Evolutionary conservation across 2,113 vertebrate species (phyloP), one percentile per base, ranked within the genome.

Genomic region (Nannobrachium achirus): DNA sequence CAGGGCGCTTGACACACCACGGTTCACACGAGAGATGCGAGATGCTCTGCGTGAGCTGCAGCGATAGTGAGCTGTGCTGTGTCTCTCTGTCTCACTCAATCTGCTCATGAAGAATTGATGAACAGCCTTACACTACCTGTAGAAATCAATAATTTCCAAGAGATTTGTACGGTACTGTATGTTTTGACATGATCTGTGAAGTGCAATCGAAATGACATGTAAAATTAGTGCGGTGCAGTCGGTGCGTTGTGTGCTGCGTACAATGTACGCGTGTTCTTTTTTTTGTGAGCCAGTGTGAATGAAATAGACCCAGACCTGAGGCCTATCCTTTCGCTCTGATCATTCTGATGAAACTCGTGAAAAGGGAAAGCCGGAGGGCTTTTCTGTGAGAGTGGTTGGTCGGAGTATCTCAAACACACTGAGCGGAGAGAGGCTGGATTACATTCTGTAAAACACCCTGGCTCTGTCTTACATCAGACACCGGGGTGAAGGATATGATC

Each of bases 291-390:
- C 84, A 76, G 83, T 79, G 81, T 80, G 81, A 73, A 85, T 68
- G 71, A 46, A 75, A 71, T 77, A 79, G 79, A 73, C 76, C 66
- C 46, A 79, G 80, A 78, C 83, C 84, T 80, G 86, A 86, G 89
- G 87, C 86, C 85, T 79, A 89, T 85, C 77, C 83, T 81, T 83
- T 88, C 25, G 33, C 83, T 86, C 83, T 88, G 85, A 88, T 90
- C 86, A 81, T 79, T 76, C 81, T 89, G 82, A 90, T 87, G 89
- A 88, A 89, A 87, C 83, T 75, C 63, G 84, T 77, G 83, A 82
- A 84, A 86, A 84, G 88, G 87, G 82, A 73, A 79, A 82, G 77
- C 86, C 87, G 85, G 86, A 81, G 86, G 88, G 87, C 82, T 88
- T 88, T 89, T 85, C 80, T 81, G 66, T 81, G 69, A 79, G 79